Evolutionary conservation across 2,797 vertebrate species (phyloP).

Genomic region (Steatocranus sp.): DNA sequence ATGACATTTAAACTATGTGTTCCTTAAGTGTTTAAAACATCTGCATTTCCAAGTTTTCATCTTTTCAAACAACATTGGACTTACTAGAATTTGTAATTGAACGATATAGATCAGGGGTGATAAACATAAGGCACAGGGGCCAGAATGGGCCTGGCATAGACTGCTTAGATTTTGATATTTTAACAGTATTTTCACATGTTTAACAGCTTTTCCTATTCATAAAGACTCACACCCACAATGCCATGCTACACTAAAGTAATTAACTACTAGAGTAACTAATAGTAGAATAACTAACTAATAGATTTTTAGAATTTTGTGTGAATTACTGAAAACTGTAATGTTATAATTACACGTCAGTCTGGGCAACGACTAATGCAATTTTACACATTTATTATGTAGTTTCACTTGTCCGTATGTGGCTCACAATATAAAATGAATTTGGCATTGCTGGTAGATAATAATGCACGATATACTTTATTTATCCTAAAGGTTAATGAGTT

Average conservation of each 20-base stretch:
- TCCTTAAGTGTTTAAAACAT: neutral
- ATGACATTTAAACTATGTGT: neutral
- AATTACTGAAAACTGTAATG: neutral
- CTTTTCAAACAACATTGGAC: neutral
- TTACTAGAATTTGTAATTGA: neutral
- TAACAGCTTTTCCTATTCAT: neutral
- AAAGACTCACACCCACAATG: neutral
- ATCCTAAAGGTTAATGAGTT: neutral
- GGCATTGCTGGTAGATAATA: rapidly evolving
- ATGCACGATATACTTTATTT: neutral
- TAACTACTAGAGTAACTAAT: neutral
- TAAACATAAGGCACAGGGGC: neutral
- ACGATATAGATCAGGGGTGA: neutral
- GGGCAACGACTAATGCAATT: neutral
- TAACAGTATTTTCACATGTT: neutral
- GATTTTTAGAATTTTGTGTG: neutral
- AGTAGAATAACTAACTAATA: neutral
- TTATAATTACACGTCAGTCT: neutral
- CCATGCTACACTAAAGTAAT: neutral
- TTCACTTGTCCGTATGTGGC: neutral
- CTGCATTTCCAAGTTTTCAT: neutral
- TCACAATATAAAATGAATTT: neutral
- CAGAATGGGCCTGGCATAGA: neutral
- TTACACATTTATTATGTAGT: neutral
- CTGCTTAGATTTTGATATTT: neutral